phyloP scores from a whole-genome alignment of 2,113 vertebrate genomes.

The Puffinus mauretanicus region DNA sequence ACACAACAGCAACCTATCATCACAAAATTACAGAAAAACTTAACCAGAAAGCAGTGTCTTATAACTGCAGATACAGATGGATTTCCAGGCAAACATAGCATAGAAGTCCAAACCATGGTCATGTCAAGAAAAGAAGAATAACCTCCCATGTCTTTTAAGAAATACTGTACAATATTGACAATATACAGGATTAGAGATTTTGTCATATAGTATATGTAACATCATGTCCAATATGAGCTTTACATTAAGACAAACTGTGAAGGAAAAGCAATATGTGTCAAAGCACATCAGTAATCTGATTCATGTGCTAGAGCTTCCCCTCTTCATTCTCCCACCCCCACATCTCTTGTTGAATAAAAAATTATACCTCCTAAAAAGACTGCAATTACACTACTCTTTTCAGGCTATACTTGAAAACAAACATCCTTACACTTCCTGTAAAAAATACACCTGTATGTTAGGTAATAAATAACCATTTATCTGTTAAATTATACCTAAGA shows the following conservation, averaged over 20 bases:
- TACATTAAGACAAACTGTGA: not conserved
- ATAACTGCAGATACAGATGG: not conserved
- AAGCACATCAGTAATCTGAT: not conserved
- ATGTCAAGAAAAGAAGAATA: not conserved
- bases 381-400: not conserved
- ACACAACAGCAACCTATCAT: not conserved
- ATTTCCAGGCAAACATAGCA: not conserved
- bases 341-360: not conserved
- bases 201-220: not conserved
- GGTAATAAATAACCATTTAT: not conserved
- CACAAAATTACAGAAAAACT: not conserved
- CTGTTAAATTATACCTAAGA: not conserved
- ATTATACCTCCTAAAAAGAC: not conserved
- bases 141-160: not conserved
- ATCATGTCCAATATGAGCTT: not conserved
- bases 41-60: not conserved
- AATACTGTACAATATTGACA: not conserved
- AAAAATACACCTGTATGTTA: not conserved
- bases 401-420: not conserved
- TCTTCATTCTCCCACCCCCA: not conserved
- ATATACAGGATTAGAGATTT: not conserved
- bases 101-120: not conserved
- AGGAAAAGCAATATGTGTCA: not conserved
- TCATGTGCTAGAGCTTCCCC: not conserved
- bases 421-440: not conserved